Conservation (phyloP, 2,888 invertebrate genomes). For the Nemapogon koenigi region DNA sequence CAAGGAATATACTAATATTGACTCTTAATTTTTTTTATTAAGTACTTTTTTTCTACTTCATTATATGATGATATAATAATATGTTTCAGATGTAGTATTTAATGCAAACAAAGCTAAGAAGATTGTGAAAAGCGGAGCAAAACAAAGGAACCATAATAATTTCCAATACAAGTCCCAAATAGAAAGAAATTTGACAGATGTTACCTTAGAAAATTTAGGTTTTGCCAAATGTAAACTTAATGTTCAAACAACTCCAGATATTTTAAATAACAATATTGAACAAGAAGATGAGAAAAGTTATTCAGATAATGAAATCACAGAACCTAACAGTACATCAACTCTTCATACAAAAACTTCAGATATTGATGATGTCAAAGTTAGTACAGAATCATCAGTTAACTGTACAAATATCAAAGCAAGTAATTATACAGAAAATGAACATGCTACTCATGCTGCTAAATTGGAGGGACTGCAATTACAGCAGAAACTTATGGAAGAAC, state of each 20-base stretch:
- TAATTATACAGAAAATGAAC: constrained; percentile 42
- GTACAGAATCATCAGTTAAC: constrained; percentile 31
- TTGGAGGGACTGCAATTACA: constrained; percentile 72
- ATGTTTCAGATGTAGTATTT: not conserved
- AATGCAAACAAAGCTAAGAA: constrained; percentile 22
- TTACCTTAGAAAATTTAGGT: constrained; percentile 33
- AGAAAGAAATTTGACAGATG: constrained; percentile 27
- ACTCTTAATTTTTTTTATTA: too few relatives aligned
- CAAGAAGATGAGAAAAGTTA: constrained; percentile 14
- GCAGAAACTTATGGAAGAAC: constrained; percentile 79
- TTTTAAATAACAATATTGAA: constrained; percentile 17
- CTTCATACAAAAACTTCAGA: constrained; percentile 9
- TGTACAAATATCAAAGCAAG: constrained; percentile 27
- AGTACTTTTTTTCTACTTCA: too few relatives aligned
- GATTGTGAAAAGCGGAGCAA: constrained; percentile 29
- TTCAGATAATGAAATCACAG: constrained; percentile 2
- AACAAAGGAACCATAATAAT: constrained; percentile 25
- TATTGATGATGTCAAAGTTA: constrained; percentile 19
- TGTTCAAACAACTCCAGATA: constrained; percentile 25
- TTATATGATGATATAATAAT: too few relatives aligned
- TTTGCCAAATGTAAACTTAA: constrained; percentile 53
- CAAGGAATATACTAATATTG: too few relatives aligned
- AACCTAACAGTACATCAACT: constrained; percentile 12
- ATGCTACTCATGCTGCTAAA: constrained; percentile 53
- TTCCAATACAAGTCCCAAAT: constrained; percentile 27